A percentile compares a stretch with the other conserved stretches of the same genome.
These are phyloP conservation scores for Macrobrachium rosenbergii DNA, from an alignment of 1,140 invertebrate species.

Conservation along the genomic window DNA sequence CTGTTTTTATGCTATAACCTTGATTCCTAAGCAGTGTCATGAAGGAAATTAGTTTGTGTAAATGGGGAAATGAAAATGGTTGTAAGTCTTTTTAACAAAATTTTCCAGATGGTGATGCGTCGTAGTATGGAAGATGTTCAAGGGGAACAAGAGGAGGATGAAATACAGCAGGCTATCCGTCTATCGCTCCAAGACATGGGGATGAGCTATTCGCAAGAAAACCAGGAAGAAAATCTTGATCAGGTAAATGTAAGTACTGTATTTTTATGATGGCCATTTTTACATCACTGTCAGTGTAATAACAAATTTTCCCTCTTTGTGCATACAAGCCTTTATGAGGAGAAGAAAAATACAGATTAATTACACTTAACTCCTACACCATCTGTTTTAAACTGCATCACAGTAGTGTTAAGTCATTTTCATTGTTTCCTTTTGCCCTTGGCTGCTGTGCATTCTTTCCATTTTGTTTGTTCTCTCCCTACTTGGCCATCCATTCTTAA, in stretches of 20 bases:
- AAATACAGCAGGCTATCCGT: constrained; percentile 61
- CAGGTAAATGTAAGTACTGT: constrained; percentile 22
- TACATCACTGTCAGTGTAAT: background rate
- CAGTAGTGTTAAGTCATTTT: no score
- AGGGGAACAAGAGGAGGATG: constrained; percentile 48
- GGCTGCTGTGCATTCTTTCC: no score
- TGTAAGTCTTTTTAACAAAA: background rate
- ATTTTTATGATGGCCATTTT: background rate
- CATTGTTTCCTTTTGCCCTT: no score
- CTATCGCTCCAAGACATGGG: constrained; percentile 56
- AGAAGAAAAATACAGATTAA: no score
- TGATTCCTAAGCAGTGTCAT: no score
- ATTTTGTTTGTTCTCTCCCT: no score
- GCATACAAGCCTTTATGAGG: background rate
- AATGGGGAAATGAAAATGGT: no score
- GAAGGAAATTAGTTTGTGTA: no score
- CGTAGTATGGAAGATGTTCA: constrained; percentile 53
- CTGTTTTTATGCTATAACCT: no score
- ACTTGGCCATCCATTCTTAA: no score
- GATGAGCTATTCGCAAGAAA: constrained; percentile 46
- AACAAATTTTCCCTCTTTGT: background rate
- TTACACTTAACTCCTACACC: no score
- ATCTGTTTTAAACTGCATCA: no score
- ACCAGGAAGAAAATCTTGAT: constrained; percentile 45
- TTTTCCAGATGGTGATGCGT: constrained; percentile 46